Conservation (phyloP, 2,113 vertebrate species). For the Raja brachyura region DNA sequence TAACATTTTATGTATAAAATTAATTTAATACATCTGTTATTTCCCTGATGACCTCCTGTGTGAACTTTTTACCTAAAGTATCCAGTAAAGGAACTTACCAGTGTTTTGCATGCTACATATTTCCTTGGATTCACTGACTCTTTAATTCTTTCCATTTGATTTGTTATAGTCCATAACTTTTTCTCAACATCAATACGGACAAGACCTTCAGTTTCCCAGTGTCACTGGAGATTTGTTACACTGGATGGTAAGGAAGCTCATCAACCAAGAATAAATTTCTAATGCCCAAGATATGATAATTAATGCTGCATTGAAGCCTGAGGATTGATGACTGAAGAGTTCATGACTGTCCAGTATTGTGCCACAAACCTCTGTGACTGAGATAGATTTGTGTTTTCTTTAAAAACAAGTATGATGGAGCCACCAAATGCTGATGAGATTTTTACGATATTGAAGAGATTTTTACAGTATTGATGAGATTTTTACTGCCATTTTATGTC, state of each 20-base stretch:
- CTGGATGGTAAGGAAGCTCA: not conserved
- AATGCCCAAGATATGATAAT: too few species aligned
- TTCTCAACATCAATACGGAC: not conserved
- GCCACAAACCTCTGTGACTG: too few species aligned
- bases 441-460: too few species aligned
- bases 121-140: not conserved
- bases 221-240: not conserved
- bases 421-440: too few species aligned
- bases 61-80: not conserved
- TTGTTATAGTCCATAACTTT: not conserved
- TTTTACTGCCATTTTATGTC: too few species aligned
- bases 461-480: too few species aligned
- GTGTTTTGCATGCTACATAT: not conserved
- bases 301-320: too few species aligned
- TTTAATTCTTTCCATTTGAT: not conserved
- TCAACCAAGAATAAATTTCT: too few species aligned
- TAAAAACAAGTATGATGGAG: too few species aligned
- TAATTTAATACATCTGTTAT: conserved; percentile 29
- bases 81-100: not conserved
- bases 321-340: too few species aligned
- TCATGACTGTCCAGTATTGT: too few species aligned
- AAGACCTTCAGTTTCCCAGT: not conserved
- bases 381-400: too few species aligned
- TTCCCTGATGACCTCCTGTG: not conserved
- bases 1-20: not conserved